Conservation (phyloP, 2,797 vertebrate genomes). For the Mormyrus hasselquistii region DNA sequence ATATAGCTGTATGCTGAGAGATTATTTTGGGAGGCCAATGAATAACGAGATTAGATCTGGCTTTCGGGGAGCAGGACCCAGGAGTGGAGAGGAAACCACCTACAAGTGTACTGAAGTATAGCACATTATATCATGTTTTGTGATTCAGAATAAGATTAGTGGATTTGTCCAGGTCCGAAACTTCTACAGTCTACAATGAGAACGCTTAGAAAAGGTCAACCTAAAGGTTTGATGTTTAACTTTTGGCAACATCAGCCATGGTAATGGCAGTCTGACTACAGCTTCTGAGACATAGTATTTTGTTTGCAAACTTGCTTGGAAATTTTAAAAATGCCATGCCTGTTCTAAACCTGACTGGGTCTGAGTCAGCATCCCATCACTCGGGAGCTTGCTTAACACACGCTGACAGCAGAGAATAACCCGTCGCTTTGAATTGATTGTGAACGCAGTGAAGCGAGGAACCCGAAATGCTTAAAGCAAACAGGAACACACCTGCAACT, state of each 20-base stretch:
- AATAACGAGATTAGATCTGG: constrained; percentile 1
- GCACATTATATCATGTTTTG: background rate
- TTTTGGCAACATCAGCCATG: background rate
- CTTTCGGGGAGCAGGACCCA: background rate
- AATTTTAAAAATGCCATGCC: constrained; percentile 4
- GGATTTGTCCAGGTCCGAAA: background rate
- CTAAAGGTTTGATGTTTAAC: background rate
- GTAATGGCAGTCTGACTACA: background rate
- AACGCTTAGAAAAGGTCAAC: background rate
- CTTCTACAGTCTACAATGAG: background rate
- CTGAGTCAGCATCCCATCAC: constrained; percentile 11
- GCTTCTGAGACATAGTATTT: constrained; percentile 4
- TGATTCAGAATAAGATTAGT: background rate
- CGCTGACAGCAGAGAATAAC: background rate
- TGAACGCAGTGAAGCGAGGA: background rate
- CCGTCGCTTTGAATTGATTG: constrained; percentile 2
- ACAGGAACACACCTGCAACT: background rate
- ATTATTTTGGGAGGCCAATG: constrained; percentile 8
- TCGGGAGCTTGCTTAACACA: background rate
- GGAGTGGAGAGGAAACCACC: background rate
- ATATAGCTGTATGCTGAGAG: background rate
- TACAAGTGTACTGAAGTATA: background rate
- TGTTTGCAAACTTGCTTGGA: background rate
- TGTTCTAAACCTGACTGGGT: background rate
- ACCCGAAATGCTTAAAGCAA: background rate